A percentile compares a stretch with the other conserved stretches of the same genome.
phyloP scores from a whole-genome alignment of 2,113 vertebrate species.

The Stercorarius parasiticus region DNA sequence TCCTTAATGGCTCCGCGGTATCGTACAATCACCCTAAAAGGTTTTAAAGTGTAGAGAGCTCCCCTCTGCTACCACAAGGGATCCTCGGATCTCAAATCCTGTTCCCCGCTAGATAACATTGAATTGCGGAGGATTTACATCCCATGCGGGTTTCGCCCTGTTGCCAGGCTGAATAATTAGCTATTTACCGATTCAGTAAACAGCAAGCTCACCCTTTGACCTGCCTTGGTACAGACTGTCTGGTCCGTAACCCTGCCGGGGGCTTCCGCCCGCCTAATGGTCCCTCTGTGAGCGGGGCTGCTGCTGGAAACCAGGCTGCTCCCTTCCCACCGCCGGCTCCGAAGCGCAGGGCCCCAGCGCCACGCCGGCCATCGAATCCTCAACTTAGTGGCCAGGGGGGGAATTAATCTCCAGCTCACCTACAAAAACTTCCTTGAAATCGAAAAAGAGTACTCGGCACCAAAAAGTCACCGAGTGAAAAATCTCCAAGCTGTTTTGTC shows the following conservation, averaged over 20 bases:
- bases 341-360: not conserved
- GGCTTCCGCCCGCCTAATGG: not conserved
- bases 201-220: conserved; percentile 22
- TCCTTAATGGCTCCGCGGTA: conserved; percentile 21
- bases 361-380: not conserved
- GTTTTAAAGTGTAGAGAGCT: not conserved
- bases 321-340: not conserved
- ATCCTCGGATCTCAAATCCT: not conserved
- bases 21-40: conserved; percentile 21
- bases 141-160: not conserved
- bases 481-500: not conserved
- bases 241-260: not conserved
- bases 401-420: not conserved
- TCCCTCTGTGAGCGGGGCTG: not conserved
- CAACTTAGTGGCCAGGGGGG: not conserved
- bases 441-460: not conserved
- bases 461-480: not conserved
- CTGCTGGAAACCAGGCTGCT: not conserved
- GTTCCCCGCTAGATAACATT: not conserved
- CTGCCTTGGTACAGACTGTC: conserved; percentile 17
- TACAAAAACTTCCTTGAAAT: not conserved
- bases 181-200: conserved; percentile 22
- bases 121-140: not conserved
- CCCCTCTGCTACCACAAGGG: not conserved
- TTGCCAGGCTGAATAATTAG: conserved; percentile 34